Evolutionary conservation across 37 sponge, comb jelly and placozoan species (phyloP).

Genomic region (Hexactinellida sp.): DNA sequence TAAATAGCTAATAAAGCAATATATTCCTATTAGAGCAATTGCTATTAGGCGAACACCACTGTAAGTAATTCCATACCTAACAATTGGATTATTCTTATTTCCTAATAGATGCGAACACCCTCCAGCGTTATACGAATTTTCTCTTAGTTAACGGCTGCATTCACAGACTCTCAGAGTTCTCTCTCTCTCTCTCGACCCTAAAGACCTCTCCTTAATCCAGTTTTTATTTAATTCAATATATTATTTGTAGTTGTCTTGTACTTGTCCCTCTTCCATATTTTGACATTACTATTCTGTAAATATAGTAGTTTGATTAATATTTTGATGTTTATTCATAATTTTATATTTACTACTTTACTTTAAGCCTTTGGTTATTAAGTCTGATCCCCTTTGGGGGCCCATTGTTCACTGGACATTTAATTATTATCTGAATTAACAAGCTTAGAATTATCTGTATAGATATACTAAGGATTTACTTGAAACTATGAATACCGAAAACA

Average conservation of each 20-base stretch:
- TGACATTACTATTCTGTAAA: not conserved
- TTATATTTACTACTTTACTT: too few species aligned
- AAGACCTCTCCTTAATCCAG: not conserved
- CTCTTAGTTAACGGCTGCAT: not conserved
- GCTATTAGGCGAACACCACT: too few species aligned
- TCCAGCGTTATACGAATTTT: not conserved
- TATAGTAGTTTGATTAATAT: conserved; percentile 12
- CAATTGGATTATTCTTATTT: not conserved
- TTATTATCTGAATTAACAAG: too few species aligned
- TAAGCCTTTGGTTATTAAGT: too few species aligned
- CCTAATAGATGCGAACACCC: not conserved
- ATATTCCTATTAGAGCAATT: too few species aligned
- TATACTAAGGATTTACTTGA: too few species aligned
- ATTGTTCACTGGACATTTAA: too few species aligned
- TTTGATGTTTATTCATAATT: not conserved
- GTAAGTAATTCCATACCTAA: too few species aligned
- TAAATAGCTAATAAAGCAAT: too few species aligned
- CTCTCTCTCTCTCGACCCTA: not conserved
- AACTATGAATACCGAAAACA: too few species aligned
- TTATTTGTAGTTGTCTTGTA: not conserved
- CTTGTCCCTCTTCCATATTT: not conserved
- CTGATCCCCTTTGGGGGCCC: too few species aligned
- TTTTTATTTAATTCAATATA: conserved; percentile 5
- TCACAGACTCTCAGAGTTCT: not conserved
- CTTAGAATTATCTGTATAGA: too few species aligned